Base-by-base conservation (phyloP, 2,113 vertebrate species). In the Xenopus borealis region DNA sequence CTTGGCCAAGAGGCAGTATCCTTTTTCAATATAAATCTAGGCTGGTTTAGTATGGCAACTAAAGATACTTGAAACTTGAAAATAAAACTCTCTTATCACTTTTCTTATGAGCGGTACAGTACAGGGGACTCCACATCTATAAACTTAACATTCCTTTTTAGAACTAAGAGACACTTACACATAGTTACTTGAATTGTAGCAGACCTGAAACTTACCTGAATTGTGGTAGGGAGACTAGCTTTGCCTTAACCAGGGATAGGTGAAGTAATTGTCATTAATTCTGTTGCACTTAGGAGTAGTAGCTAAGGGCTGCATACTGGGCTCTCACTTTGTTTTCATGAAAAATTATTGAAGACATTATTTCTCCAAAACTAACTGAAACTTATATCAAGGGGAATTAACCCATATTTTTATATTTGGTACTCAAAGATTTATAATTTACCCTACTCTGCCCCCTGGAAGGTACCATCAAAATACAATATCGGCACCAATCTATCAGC, bases 221-320 rank as follows among this genome's bases (percentile, higher is more conserved):
- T 77, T 71, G 84, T 83, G 88, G 80, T 81, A 82, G 85, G 85
- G 85, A 50, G 89, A 89, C 88, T 88, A 87, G 82, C 82, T 85
- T 84, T 16, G 79, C 65, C 55, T 67, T 40, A 40, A 40, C 5
- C 8, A 40, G 33, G 33, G 33, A 40, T 40, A 3, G 33, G 33
- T 40, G 33, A 40, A 40, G 33, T 40, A 40, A 40, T 40, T 40
- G 7, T 9, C 5, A 40, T 40, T 40, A 40, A 3, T 40, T 4
- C 33, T 40, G 47, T 12, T 50, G 47, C 47, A 50, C 47, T 50
- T 13, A 4, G 12, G 12, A 10, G 47, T 12, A 50, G 47, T 50
- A 12, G 47, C 47, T 50, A 50, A 10, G 47, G 11, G 47, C 47
- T 50, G 14, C 14, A 50, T 50, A 16, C 33, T 50, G 47, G 5